Conservation (phyloP, 2,888 invertebrate species). For the Colostygia pectinataria region DNA sequence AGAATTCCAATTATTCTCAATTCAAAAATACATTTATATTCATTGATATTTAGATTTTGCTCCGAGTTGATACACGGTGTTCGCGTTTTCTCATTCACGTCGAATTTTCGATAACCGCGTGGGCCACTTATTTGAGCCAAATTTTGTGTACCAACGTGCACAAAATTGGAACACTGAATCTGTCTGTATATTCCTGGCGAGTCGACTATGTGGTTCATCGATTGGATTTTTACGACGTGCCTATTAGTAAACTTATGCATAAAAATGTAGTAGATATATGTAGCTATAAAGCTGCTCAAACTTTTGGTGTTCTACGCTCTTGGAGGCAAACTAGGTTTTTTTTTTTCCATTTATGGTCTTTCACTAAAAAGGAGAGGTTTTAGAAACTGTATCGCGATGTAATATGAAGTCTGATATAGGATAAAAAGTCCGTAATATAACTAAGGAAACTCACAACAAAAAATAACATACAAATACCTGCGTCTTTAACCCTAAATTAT, state of each 20-base stretch:
- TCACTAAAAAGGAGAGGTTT: background rate
- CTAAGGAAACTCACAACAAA: too few species aligned
- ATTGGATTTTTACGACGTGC: conserved; percentile 28
- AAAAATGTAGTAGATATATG: too few species aligned
- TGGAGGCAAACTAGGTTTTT: too few species aligned
- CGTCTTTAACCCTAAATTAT: background rate
- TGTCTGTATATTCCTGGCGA: conserved; percentile 25
- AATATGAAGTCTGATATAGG: too few species aligned
- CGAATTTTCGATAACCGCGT: conserved; percentile 62
- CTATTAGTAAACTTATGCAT: conserved; percentile 33
- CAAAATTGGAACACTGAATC: conserved; percentile 56
- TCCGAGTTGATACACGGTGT: conserved; percentile 42
- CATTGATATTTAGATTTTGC: conserved; percentile 39
- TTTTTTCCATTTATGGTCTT: too few species aligned
- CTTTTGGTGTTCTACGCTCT: too few species aligned
- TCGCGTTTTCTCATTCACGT: conserved; percentile 41
- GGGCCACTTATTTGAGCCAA: conserved; percentile 62
- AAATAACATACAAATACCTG: too few species aligned
- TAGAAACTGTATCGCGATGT: too few species aligned
- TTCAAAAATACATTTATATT: conserved; percentile 38
- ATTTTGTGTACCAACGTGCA: conserved; percentile 63
- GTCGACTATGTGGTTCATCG: conserved; percentile 30
- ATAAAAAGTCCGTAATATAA: too few species aligned
- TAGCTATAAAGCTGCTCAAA: too few species aligned
- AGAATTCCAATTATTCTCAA: conserved; percentile 35